Base-by-base conservation (phyloP, 2,113 vertebrate species). In the Takifugu flavidus region DNA sequence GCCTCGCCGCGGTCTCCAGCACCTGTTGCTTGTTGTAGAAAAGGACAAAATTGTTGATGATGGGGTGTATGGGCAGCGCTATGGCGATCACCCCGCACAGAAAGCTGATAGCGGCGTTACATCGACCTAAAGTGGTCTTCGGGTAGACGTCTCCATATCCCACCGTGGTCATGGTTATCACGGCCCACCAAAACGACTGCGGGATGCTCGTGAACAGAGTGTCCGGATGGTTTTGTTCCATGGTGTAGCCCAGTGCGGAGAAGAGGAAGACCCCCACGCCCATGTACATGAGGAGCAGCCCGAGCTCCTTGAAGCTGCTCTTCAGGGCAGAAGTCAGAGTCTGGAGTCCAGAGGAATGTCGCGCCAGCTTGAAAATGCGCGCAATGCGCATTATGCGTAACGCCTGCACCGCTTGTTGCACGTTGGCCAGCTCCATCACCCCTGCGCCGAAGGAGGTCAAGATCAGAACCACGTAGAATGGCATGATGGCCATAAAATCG, bases 111-210 rank as follows among this genome's bases (percentile, higher is more conserved):
- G 97, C 96, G 0, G 96, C 97, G 15, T 98, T 99, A 72, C 98
- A 92, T 56, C 97, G 93, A 49, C 97, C 97, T 46, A 99, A 83
- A 0, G 95, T 96, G 74, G 97, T 99, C 88, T 98, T 98, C 49
- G 97, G 97, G 75, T 98, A 99, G 72, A 98, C 94, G 67, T 99
- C 97, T 1, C 96, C 97, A 0, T 98, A 99, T 4, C 97, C 97
- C 53, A 99, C 96, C 0, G 96, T 99, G 45, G 97, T 99, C 96
- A 99, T 99, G 64, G 97, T 99, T 84, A 99, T 98, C 78, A 98
- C 95, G 27, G 97, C 97, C 97, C 97, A 98, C 97, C 97, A 99
- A 86, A 98, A 98, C 0, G 96, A 95, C 76, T 99, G 97, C 0
- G 96, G 96, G 82, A 98, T 98, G 89, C 97, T 99, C 82, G 95